Evolutionary conservation across 1,140 invertebrate genomes (phyloP).

Genomic region (Brachionus calyciflorus): DNA sequence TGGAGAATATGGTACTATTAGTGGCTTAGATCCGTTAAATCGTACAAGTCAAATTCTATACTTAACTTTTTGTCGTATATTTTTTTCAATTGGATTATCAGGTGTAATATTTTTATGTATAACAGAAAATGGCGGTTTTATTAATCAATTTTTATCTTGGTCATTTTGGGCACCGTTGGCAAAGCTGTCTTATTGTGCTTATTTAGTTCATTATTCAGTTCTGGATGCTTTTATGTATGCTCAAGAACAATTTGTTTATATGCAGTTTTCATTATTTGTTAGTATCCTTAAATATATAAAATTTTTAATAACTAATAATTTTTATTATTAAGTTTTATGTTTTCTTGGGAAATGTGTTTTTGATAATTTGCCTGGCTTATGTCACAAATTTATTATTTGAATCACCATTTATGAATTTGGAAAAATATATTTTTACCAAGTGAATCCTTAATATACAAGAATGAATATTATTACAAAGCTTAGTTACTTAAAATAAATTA

Average conservation of each 20-base stretch:
- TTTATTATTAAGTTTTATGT: constrained; percentile 46
- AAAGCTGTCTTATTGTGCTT: constrained; percentile 82
- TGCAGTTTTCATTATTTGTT: background rate
- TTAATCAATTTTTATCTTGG: constrained; percentile 74
- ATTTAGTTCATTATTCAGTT: constrained; percentile 71
- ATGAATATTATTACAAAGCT: too few relatives aligned
- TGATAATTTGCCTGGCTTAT: constrained; percentile 75
- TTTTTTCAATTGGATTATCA: background rate
- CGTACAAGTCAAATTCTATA: background rate
- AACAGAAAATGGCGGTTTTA: constrained; percentile 62
- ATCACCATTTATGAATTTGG: constrained; percentile 6
- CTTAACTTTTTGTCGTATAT: background rate
- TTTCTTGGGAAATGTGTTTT: constrained; percentile 66
- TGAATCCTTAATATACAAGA: too few relatives aligned
- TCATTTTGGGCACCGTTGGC: constrained; percentile 76
- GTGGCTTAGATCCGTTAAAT: constrained; percentile 47
- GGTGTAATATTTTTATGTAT: background rate
- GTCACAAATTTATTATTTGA: background rate
- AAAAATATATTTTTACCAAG: constrained; percentile 21
- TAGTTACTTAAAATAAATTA: background rate
- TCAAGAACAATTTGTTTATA: constrained; percentile 15
- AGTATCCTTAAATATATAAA: background rate
- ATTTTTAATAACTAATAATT: background rate
- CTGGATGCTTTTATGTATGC: constrained; percentile 14
- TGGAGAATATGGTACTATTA: constrained; percentile 47